These are phyloP conservation scores for Sycophila texana DNA, from an alignment of 2,888 invertebrate genomes.

Conservation along the genomic window DNA sequence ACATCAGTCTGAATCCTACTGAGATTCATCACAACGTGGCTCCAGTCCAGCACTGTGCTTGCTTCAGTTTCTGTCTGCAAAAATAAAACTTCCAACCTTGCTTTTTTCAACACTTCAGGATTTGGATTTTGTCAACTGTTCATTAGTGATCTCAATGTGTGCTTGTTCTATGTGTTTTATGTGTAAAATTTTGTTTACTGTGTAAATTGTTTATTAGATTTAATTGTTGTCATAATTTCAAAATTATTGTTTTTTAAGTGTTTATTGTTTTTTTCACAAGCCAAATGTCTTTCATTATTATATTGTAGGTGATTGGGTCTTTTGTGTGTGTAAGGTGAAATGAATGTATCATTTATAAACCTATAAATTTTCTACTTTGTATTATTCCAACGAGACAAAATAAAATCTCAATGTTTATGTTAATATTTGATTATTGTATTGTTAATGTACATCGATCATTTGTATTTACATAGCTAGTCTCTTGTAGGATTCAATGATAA, in stretches of 20 bases:
- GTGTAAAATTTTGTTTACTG: not conserved
- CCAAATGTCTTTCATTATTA: too few relatives aligned
- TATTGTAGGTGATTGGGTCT: too few relatives aligned
- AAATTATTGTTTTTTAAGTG: not conserved
- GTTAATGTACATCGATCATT: not conserved
- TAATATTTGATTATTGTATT: not conserved
- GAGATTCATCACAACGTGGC: slow-evolving; percentile 25
- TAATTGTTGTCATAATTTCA: not conserved
- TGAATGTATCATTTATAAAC: not conserved
- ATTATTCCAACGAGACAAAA: too few relatives aligned
- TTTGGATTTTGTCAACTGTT: slow-evolving; percentile 7
- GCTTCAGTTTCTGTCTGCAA: not conserved
- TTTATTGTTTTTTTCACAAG: too few relatives aligned
- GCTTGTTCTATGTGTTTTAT: not conserved
- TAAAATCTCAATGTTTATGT: not conserved
- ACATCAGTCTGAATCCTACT: not conserved
- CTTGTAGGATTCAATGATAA: too few relatives aligned
- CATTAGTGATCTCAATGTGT: not conserved
- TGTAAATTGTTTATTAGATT: not conserved
- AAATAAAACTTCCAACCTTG: slow-evolving; percentile 17
- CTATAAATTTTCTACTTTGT: too few relatives aligned
- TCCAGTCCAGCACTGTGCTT: slow-evolving; percentile 28
- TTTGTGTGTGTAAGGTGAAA: slow-evolving; percentile 3
- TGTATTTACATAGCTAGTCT: too few relatives aligned
- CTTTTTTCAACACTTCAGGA: slow-evolving; percentile 11